phyloP scores from a whole-genome alignment of 2,888 invertebrate species.

The Neria commutata region DNA sequence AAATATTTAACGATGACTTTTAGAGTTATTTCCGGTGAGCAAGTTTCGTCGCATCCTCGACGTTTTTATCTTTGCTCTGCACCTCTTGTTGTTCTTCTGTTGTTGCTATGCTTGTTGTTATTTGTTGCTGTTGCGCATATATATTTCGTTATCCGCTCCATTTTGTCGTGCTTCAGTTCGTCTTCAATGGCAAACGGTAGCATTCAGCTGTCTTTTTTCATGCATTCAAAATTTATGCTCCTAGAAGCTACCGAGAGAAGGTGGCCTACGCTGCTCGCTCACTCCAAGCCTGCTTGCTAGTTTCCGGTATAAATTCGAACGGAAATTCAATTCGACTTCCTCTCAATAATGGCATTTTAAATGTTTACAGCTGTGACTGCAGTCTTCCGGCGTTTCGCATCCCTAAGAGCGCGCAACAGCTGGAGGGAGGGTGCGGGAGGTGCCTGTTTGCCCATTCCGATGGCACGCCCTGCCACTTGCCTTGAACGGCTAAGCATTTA shows the following conservation, averaged over 20 bases:
- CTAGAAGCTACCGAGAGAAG: too few species aligned
- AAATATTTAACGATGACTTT: constrained; percentile 29
- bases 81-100: constrained; percentile 11
- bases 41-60: too few species aligned
- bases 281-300: constrained; percentile 8
- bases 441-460: background rate
- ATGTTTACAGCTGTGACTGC: constrained; percentile 33
- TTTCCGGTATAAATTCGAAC: constrained; percentile 31
- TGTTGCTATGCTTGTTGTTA: constrained; percentile 22
- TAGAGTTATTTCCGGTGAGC: constrained; percentile 27
- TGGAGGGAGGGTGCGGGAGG: too few species aligned
- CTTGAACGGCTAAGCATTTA: constrained; percentile 65
- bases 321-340: constrained; percentile 41
- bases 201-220: background rate
- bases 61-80: constrained; percentile 14
- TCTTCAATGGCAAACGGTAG: background rate
- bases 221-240: background rate
- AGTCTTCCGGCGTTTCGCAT: constrained; percentile 24
- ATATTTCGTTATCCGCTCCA: background rate
- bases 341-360: constrained; percentile 37
- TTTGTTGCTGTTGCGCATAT: background rate
- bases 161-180: background rate
- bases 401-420: too few species aligned
- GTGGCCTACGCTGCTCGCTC: background rate
- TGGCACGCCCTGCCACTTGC: constrained; percentile 72